A percentile compares a stretch with the other conserved stretches of the same genome.
Conservation (phyloP, 2,113 vertebrate species). For the Alces alces region DNA sequence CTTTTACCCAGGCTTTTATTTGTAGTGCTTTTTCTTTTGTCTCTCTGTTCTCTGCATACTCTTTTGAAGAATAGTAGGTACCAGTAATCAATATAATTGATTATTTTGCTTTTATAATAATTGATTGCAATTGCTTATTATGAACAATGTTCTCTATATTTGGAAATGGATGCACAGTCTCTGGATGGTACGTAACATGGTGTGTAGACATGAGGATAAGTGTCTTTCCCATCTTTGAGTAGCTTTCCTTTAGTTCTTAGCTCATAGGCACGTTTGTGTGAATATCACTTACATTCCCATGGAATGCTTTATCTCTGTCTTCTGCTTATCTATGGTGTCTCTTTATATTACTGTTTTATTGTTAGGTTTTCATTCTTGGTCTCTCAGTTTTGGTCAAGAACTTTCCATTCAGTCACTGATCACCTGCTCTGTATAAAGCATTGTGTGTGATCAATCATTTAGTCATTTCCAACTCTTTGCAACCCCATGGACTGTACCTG, state of each 20-base stretch:
- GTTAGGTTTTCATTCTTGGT: not conserved
- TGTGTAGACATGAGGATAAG: not conserved
- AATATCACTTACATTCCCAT: not conserved
- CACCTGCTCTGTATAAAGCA: not conserved
- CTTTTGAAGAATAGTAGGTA: not conserved
- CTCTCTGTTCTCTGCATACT: not conserved
- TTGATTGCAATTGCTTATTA: not conserved
- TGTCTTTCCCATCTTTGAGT: not conserved
- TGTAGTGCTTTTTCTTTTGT: not conserved
- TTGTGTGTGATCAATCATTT: not conserved
- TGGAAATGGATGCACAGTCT: not conserved
- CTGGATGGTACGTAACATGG: not conserved
- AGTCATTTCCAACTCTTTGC: not conserved
- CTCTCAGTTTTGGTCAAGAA: not conserved
- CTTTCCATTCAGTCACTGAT: not conserved
- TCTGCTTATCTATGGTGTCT: not conserved
- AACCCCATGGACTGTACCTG: not conserved
- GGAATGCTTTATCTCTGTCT: not conserved
- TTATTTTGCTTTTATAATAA: no score
- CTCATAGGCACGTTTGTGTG: not conserved
- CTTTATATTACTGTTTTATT: not conserved
- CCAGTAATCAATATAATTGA: not conserved
- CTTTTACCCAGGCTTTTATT: not conserved
- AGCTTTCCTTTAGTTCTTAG: not conserved
- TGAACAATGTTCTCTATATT: not conserved